A percentile compares a stretch with the other conserved stretches of the same genome.
Conservation (phyloP, 1,140 invertebrate genomes). For the Gonioctena quinquepunctata region DNA sequence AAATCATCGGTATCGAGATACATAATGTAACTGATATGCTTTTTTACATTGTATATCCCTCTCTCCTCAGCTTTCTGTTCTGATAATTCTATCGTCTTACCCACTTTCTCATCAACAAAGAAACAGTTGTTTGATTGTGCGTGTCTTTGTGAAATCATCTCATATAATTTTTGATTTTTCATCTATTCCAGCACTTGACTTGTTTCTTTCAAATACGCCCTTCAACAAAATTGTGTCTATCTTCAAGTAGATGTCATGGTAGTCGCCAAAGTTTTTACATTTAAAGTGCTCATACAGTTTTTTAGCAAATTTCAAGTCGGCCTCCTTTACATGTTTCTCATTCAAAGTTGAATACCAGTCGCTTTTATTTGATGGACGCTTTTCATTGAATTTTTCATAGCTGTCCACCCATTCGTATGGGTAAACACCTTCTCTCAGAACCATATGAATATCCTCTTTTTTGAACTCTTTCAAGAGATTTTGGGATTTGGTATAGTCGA, state of each 20-base stretch:
- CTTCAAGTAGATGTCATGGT: no score
- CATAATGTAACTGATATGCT: conserved; percentile 24
- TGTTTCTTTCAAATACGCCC: conserved; percentile 22
- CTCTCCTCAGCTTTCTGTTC: conserved; percentile 25
- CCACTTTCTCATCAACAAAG: conserved; percentile 25
- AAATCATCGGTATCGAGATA: conserved; percentile 39
- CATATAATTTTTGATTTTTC: conserved; percentile 22
- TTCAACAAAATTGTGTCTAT: no score
- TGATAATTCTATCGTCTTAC: conserved; percentile 20
- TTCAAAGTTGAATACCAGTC: no score
- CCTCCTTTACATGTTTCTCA: no score
- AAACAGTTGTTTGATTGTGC: conserved; percentile 25
- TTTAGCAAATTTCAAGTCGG: conserved; percentile 17
- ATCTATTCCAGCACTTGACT: conserved; percentile 22
- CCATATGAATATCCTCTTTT: conserved; percentile 25
- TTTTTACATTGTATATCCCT: conserved; percentile 22
- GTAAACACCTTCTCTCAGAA: no score
- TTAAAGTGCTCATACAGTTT: conserved; percentile 15
- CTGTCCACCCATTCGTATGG: no score
- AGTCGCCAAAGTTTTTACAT: no score
- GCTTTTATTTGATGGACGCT: no score
- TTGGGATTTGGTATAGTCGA: conserved; percentile 22
- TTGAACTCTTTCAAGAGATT: no score
- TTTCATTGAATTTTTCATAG: no score
- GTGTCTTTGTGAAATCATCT: conserved; percentile 21